phyloP scores from a whole-genome alignment of 2,113 vertebrate genomes.

The Seriola aureovittata region DNA sequence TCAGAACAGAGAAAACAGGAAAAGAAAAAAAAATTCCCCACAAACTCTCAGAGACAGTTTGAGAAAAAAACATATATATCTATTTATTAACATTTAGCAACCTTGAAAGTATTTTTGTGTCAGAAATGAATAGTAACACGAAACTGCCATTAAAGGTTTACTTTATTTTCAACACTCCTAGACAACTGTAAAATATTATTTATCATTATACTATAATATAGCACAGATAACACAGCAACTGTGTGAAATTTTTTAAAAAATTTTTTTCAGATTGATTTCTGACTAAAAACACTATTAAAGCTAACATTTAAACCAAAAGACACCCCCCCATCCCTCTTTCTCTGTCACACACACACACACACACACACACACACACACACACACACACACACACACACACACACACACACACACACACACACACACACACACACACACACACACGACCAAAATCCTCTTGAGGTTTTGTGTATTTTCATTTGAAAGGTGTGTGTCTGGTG shows the following conservation, averaged over 20 bases:
- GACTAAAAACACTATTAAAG: constrained; percentile 9
- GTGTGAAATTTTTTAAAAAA: neutral
- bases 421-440: too few relatives aligned
- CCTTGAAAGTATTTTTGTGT: constrained; percentile 6
- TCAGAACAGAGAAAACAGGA: constrained; percentile 40
- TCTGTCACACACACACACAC: neutral
- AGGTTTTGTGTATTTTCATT: constrained; percentile 47
- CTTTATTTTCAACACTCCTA: neutral
- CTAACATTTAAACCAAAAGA: constrained; percentile 35
- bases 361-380: too few relatives aligned
- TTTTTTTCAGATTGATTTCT: neutral
- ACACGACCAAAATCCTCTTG: constrained; percentile 16
- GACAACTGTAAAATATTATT: constrained; percentile 2
- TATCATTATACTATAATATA: neutral
- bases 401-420: too few relatives aligned
- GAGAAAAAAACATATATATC: neutral
- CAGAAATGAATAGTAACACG: neutral
- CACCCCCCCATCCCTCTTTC: too few relatives aligned
- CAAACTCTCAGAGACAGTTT: constrained; percentile 31
- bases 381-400: too few relatives aligned
- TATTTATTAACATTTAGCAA: constrained; percentile 10
- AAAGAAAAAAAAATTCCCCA: neutral
- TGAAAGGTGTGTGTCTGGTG: constrained; percentile 55
- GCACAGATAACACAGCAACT: neutral
- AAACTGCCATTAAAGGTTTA: neutral